These are phyloP conservation scores for Euura saliciscinereae DNA, from an alignment of 1,140 invertebrate species.

Conservation along the genomic window DNA sequence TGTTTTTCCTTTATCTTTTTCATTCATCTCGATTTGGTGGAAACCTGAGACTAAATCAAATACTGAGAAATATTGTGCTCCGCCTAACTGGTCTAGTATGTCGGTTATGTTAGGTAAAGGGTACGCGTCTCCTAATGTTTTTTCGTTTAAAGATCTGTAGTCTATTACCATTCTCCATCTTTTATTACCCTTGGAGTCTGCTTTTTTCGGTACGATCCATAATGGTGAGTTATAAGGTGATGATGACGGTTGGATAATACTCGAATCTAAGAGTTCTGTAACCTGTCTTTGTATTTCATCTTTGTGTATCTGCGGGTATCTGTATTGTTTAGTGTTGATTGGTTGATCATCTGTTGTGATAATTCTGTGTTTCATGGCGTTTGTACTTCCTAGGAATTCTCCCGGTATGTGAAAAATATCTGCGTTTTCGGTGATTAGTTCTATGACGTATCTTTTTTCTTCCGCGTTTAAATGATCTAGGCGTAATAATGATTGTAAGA, in stretches of 20 bases:
- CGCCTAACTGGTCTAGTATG: conserved; percentile 43
- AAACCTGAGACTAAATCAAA: conserved; percentile 59
- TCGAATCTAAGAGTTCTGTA: conserved; percentile 24
- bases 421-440: neutral
- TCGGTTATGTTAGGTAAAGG: conserved; percentile 62
- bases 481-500: neutral
- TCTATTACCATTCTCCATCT: conserved; percentile 39
- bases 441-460: neutral
- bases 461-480: conserved; percentile 9
- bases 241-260: conserved; percentile 30
- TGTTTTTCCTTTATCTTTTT: conserved; percentile 50
- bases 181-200: conserved; percentile 29
- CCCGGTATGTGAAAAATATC: conserved; percentile 14
- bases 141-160: conserved; percentile 48
- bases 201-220: conserved; percentile 34
- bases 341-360: conserved; percentile 26
- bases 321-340: conserved; percentile 31
- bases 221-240: conserved; percentile 28
- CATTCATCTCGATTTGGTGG: conserved; percentile 54
- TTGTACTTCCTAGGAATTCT: conserved; percentile 26
- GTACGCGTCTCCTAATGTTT: conserved; percentile 54
- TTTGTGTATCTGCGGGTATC: conserved; percentile 30
- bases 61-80: conserved; percentile 43
- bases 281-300: conserved; percentile 35
- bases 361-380: conserved; percentile 30